Conservation (phyloP, 2,888 invertebrate genomes). For the Leptogaster cylindrica region DNA sequence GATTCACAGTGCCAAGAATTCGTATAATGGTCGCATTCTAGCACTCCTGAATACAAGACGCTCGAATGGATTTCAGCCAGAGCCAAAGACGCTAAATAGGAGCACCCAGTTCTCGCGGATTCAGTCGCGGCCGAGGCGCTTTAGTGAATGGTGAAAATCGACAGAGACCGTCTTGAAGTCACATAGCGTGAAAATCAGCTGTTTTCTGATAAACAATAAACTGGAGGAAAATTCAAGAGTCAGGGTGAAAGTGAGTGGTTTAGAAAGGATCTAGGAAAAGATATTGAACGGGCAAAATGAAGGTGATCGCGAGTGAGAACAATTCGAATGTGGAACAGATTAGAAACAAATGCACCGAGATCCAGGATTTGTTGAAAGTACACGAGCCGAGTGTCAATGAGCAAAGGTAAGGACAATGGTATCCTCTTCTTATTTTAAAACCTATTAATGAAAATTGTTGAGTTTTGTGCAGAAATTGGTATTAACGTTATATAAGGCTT, state of each 20-base stretch:
- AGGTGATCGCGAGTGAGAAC: conserved; percentile 33
- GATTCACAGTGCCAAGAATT: conserved; percentile 39
- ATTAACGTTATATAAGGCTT: no score
- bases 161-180: conserved; percentile 79
- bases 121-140: conserved; percentile 75
- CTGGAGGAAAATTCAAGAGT: neutral
- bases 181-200: conserved; percentile 61
- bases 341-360: conserved; percentile 39
- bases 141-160: conserved; percentile 67
- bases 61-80: conserved; percentile 69
- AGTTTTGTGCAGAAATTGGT: no score
- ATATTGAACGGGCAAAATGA: conserved; percentile 24
- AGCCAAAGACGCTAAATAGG: conserved; percentile 9
- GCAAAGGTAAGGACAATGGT: conserved; percentile 33
- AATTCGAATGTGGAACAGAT: neutral
- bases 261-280: neutral
- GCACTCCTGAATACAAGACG: conserved; percentile 68
- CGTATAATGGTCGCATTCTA: neutral
- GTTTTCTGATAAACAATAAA: conserved; percentile 1
- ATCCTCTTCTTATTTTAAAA: neutral
- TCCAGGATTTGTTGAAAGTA: conserved; percentile 40
- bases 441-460: neutral
- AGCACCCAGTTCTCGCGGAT: conserved; percentile 54
- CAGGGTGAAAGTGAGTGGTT: neutral
- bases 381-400: no score